Conservation (phyloP, 2,888 invertebrate genomes). For the Hyposoter didymator region DNA sequence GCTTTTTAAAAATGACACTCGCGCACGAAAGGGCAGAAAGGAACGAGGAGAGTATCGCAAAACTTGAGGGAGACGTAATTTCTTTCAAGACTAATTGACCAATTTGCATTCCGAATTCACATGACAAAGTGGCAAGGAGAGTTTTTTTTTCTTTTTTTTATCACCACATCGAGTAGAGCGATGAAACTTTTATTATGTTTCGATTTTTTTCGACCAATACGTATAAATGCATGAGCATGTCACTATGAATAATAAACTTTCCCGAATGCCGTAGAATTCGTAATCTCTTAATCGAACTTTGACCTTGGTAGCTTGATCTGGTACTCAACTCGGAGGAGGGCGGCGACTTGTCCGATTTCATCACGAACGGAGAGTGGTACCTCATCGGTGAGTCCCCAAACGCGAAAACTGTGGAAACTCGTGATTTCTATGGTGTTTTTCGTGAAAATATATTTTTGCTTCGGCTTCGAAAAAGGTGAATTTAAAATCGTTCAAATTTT, state of each 20-base stretch:
- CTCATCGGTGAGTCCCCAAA: slow-evolving; percentile 93
- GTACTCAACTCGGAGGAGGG: slow-evolving; percentile 96
- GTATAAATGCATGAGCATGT: slow-evolving; percentile 59
- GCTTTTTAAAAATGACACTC: slow-evolving; percentile 27
- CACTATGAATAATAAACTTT: slow-evolving; percentile 41
- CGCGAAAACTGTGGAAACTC: slow-evolving; percentile 9
- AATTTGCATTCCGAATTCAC: slow-evolving; percentile 20
- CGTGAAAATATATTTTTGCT: slow-evolving; percentile 6
- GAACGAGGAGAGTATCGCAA: slow-evolving; percentile 5
- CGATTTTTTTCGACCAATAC: neutral
- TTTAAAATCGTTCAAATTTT: slow-evolving; percentile 6
- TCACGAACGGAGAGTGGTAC: slow-evolving; percentile 99
- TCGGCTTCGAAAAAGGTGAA: slow-evolving; percentile 1
- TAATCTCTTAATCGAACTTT: slow-evolving; percentile 81
- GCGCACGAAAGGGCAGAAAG: neutral
- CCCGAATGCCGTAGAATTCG: slow-evolving; percentile 76
- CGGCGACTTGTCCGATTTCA: slow-evolving; percentile 98
- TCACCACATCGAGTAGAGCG: neutral
- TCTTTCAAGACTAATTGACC: slow-evolving; percentile 3
- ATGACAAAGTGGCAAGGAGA: slow-evolving; percentile 5
- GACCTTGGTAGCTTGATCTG: slow-evolving; percentile 93
- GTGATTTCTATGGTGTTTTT: neutral
- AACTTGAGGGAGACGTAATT: neutral
- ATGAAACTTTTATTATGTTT: neutral
- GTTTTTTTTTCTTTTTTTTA: neutral